Percentiles rank a stretch among this genome's conserved stretches.
Evolutionary conservation across 1,140 invertebrate species (phyloP).

Genomic region (Neodiprion pinetum): DNA sequence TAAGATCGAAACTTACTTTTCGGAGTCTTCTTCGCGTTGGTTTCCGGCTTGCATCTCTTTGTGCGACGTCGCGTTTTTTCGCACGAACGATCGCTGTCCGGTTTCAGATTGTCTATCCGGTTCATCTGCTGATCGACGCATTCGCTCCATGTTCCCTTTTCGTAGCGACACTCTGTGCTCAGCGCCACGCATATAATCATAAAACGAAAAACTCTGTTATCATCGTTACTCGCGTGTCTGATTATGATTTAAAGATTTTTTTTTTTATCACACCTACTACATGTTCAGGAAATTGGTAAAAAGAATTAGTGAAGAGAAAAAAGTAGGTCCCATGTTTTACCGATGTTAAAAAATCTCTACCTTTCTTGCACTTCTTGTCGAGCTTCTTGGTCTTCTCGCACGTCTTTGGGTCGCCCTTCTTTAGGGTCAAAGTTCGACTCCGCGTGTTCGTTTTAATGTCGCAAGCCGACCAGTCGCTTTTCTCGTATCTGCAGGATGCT

Average conservation of each 20-base stretch:
- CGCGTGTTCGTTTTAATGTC: slow-evolving; percentile 81
- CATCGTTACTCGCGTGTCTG: not conserved
- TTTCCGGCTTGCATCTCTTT: slow-evolving; percentile 77
- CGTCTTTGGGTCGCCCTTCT: slow-evolving; percentile 77
- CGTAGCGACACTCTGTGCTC: slow-evolving; percentile 75
- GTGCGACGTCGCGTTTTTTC: slow-evolving; percentile 74
- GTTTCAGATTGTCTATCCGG: slow-evolving; percentile 74
- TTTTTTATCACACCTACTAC: too few relatives aligned
- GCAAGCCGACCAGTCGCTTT: slow-evolving; percentile 86
- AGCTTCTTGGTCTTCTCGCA: slow-evolving; percentile 87
- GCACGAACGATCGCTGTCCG: slow-evolving; percentile 77
- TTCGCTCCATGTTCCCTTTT: slow-evolving; percentile 77
- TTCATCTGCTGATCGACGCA: slow-evolving; percentile 75
- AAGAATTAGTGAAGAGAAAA: too few relatives aligned
- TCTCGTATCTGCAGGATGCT: slow-evolving; percentile 78
- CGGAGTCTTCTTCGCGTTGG: slow-evolving; percentile 66
- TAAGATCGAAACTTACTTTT: slow-evolving; percentile 54
- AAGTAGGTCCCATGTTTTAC: too few relatives aligned
- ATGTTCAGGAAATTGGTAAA: too few relatives aligned
- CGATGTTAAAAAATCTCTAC: slow-evolving; percentile 57
- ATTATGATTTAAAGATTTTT: too few relatives aligned
- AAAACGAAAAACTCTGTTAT: slow-evolving; percentile 35
- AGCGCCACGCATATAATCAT: slow-evolving; percentile 43
- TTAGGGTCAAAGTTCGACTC: slow-evolving; percentile 80
- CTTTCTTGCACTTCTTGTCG: slow-evolving; percentile 90